These are phyloP conservation scores for Chaetura pelagica DNA, from an alignment of 2,113 vertebrate species.

Conservation along the genomic window DNA sequence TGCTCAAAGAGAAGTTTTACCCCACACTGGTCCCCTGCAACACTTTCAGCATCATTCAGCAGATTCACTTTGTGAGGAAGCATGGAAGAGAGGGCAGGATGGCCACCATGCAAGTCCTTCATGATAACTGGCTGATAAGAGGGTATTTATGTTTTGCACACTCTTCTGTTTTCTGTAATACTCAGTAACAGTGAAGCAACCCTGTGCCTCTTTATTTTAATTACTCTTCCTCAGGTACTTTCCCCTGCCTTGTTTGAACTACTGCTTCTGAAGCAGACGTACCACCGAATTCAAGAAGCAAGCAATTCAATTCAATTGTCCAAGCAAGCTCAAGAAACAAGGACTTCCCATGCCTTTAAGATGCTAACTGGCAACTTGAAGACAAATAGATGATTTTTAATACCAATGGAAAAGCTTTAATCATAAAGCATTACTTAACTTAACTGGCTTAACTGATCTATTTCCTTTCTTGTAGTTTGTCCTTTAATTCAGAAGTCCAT, in stretches of 20 bases:
- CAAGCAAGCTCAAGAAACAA: neutral
- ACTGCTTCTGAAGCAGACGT: neutral
- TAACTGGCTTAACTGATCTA: neutral
- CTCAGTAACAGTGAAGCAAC: neutral
- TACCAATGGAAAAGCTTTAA: neutral
- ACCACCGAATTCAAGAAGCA: neutral
- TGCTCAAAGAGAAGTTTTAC: neutral
- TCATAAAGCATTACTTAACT: too few species aligned
- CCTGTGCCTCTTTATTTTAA: neutral
- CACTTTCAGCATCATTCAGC: neutral
- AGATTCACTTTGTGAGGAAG: neutral
- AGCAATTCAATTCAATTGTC: too few species aligned
- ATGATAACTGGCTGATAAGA: neutral
- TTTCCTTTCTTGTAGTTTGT: neutral
- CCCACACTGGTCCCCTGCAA: neutral
- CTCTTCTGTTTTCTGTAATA: too few species aligned
- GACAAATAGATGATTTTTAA: neutral
- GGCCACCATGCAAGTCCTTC: neutral
- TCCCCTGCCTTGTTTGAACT: neutral
- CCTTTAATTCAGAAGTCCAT: neutral
- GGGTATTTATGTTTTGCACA: neutral
- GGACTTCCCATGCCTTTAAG: neutral
- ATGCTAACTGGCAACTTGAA: neutral
- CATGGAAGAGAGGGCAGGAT: neutral
- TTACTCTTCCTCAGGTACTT: neutral